phyloP scores from a whole-genome alignment of 2,113 vertebrate genomes.

The Tonatia bakeri region DNA sequence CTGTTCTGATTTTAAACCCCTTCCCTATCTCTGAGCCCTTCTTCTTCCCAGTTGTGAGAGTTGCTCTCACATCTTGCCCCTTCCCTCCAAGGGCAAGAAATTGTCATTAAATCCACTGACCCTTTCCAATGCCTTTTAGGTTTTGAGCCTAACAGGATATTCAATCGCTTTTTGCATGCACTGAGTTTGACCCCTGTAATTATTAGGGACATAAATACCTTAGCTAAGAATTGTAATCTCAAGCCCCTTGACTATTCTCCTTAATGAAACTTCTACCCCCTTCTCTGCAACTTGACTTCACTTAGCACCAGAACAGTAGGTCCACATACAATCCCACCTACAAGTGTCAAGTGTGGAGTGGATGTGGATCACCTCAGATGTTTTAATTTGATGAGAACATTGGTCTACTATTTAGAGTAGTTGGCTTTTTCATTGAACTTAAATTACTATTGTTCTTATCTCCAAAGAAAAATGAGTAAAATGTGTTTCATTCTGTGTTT shows the following conservation, averaged over 20 bases:
- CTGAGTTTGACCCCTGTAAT: neutral
- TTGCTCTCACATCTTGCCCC: neutral
- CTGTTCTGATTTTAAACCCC: neutral
- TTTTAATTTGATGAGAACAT: neutral
- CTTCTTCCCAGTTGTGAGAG: neutral
- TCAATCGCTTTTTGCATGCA: neutral
- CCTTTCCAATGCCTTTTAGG: neutral
- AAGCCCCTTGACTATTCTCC: neutral
- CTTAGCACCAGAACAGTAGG: neutral
- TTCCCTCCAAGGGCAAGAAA: neutral
- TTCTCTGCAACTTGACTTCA: neutral
- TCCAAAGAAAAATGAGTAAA: neutral
- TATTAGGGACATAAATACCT: conserved; percentile 20
- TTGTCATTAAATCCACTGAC: neutral
- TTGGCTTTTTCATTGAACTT: neutral
- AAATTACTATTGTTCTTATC: neutral
- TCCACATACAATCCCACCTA: neutral
- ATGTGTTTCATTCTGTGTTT: neutral
- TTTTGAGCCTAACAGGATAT: neutral
- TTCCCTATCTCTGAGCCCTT: neutral
- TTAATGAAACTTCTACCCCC: neutral
- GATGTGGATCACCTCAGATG: neutral
- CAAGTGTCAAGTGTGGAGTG: neutral
- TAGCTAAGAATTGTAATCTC: neutral
- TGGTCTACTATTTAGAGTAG: neutral